Conservation (phyloP, 2,888 invertebrate species). For the Heliconius aoede region DNA sequence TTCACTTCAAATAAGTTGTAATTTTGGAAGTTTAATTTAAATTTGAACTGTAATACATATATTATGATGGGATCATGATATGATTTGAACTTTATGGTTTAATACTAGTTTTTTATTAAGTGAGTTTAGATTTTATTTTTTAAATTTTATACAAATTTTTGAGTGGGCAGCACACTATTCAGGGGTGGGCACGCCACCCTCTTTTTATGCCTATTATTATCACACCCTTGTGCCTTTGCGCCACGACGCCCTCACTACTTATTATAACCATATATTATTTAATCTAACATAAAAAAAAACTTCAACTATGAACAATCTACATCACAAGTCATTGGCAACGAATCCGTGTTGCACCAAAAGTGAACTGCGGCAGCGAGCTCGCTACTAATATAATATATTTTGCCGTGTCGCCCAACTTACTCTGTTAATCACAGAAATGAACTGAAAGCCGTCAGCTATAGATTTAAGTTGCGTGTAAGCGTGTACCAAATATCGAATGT, state of each 20-base stretch:
- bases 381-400: constrained; percentile 49
- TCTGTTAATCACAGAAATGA: constrained; percentile 49
- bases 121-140: too few relatives aligned
- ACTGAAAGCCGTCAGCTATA: constrained; percentile 43
- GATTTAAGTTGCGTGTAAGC: constrained; percentile 25
- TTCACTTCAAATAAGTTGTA: not conserved
- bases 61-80: not conserved
- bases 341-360: constrained; percentile 46
- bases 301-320: constrained; percentile 11
- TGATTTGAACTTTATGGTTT: not conserved
- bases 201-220: too few relatives aligned
- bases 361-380: constrained; percentile 44
- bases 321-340: constrained; percentile 28
- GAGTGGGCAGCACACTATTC: too few relatives aligned
- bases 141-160: too few relatives aligned
- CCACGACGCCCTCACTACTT: too few relatives aligned
- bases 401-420: constrained; percentile 44
- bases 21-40: constrained; percentile 2
- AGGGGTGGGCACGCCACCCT: too few relatives aligned
- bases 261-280: too few relatives aligned
- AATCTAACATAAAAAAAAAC: too few relatives aligned
- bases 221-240: too few relatives aligned
- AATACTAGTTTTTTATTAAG: too few relatives aligned
- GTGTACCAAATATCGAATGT: constrained; percentile 1
- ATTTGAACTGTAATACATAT: not conserved